Evolutionary conservation across 2,888 invertebrate species (phyloP).

Genomic region (Biston stratarius): DNA sequence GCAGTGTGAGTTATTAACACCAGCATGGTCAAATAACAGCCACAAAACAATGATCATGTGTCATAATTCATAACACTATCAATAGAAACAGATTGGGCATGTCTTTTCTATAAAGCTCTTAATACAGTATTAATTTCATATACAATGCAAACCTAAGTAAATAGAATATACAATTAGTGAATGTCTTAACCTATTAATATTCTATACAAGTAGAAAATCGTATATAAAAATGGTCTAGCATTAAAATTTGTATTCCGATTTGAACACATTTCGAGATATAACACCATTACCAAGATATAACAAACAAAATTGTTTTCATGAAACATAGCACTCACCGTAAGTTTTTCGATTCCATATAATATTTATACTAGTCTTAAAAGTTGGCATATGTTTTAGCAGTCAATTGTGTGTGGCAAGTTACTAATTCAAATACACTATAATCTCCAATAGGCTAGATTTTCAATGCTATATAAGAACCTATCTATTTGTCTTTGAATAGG

Average conservation of each 20-base stretch:
- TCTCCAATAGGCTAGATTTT: too few relatives aligned
- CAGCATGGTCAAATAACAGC: too few relatives aligned
- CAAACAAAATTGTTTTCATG: background rate
- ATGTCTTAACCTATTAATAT: constrained; percentile 69
- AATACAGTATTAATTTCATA: constrained; percentile 47
- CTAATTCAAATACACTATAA: too few relatives aligned
- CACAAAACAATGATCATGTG: too few relatives aligned
- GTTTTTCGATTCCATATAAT: too few relatives aligned
- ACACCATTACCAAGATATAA: constrained; percentile 32
- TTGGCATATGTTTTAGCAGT: too few relatives aligned
- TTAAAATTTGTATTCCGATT: constrained; percentile 51
- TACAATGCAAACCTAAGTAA: constrained; percentile 53
- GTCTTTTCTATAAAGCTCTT: background rate
- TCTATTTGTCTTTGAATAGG: too few relatives aligned
- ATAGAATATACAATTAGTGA: constrained; percentile 72
- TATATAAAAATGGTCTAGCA: constrained; percentile 65
- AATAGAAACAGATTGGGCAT: background rate
- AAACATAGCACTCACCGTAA: background rate
- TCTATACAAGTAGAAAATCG: constrained; percentile 72
- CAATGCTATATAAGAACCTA: too few relatives aligned
- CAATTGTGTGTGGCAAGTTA: too few relatives aligned
- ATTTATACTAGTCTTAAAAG: background rate
- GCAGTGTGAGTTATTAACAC: background rate
- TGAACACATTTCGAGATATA: constrained; percentile 25
- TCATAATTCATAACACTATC: too few relatives aligned